Base-by-base conservation (phyloP, 2,797 vertebrate species). In the Pseudomugil gertrudae region DNA sequence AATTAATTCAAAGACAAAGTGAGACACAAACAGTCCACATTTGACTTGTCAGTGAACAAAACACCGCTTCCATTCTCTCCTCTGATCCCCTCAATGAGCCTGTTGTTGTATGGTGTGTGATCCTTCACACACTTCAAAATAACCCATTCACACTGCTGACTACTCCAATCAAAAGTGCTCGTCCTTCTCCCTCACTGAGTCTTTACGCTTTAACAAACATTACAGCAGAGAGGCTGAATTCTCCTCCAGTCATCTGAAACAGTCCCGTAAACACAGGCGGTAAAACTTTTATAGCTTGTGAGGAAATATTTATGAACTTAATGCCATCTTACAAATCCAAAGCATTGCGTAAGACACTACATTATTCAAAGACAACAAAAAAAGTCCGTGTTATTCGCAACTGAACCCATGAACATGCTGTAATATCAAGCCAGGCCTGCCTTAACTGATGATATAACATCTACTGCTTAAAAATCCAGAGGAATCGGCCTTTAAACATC, bases 251-350 rank as follows among this genome's bases (percentile, higher is more conserved):
- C 60, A 58, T 59, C 57, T 35, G 21, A 63, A 57, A 72, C 40
- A 36, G 32, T 66, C 32, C 60, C 50, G 80, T 78, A 74, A 83
- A 84, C 76, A 76, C 64, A 66, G 59, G 67, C 19, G 67, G 70
- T 90, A 8, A 84, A 90, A 89, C 66, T 83, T 90, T 90, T 45
- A 90, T 84, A 80, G 78, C 57, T 69, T 45, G 29, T 4, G 11
- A 58, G 26, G 59, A 84, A 88, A 89, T 80, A 89, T 90, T 90
- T 79, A 88, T 89, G 74, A 88, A 69, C 72, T 81, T 59, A 84
- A 80, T 75, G 84, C 80, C 78, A 80, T 59, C 66, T 79, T 57
- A 79, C 81, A 87, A 87, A 88, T 73, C 73, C 75, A 74, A 69
- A 74, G 66, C 69, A 72, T 81, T 84, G 69, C 73, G 21, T 79